phyloP scores from a whole-genome alignment of 1,140 invertebrate species.

The Camponotus vicinus region DNA sequence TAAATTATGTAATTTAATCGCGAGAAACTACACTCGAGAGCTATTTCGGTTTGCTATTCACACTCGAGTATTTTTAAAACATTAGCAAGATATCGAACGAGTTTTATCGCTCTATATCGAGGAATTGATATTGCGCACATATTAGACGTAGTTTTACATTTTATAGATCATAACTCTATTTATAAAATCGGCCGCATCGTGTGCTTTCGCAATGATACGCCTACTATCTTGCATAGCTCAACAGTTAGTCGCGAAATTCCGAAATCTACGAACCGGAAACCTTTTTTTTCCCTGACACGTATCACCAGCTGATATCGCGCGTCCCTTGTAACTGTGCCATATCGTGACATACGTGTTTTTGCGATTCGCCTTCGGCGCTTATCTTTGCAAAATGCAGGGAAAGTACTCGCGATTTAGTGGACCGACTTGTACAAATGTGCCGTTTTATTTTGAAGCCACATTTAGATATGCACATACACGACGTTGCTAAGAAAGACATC shows the following conservation, averaged over 20 bases:
- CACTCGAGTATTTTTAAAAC: conserved; percentile 38
- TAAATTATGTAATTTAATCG: neutral
- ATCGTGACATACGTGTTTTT: neutral
- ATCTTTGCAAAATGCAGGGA: neutral
- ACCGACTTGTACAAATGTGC: neutral
- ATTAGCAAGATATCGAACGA: conserved; percentile 2
- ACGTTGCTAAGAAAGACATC: neutral
- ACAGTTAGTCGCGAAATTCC: conserved; percentile 20
- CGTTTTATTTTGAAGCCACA: neutral
- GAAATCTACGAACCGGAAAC: conserved; percentile 40
- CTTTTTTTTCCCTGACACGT: conserved; percentile 16
- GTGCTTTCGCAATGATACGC: conserved; percentile 32
- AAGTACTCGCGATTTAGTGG: conserved; percentile 23
- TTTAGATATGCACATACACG: neutral
- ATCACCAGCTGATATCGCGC: neutral
- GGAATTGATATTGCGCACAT: conserved; percentile 1
- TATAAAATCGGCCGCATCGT: neutral
- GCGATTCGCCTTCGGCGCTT: conserved; percentile 8
- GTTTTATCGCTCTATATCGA: neutral
- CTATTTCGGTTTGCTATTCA: conserved; percentile 37
- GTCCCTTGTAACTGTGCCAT: neutral
- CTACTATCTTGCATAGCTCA: neutral
- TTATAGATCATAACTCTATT: conserved; percentile 34
- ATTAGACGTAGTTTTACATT: conserved; percentile 34
- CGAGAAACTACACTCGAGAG: neutral